Percentiles rank a stretch among this genome's conserved stretches.
phyloP scores from a whole-genome alignment of 1,140 invertebrate genomes.

The Anoplolepis gracilipes region DNA sequence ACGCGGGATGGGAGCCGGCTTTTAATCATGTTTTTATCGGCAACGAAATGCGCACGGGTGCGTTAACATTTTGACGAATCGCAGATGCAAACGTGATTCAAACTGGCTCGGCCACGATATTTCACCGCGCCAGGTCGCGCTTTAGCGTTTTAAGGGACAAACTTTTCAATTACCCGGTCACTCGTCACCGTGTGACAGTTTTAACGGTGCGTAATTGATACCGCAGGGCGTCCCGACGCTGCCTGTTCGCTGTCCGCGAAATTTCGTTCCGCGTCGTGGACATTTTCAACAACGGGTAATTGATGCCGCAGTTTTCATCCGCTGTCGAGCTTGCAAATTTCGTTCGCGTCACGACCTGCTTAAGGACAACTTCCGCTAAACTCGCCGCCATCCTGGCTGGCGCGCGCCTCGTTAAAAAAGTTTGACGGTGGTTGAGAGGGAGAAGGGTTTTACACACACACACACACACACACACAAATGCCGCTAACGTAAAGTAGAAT shows the following conservation, averaged over 20 bases:
- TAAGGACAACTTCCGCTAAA: slow-evolving; percentile 51
- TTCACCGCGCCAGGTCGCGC: neutral
- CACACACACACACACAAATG: neutral
- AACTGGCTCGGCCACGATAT: neutral
- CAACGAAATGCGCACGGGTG: neutral
- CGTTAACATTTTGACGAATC: slow-evolving; percentile 39
- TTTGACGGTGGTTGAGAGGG: slow-evolving; percentile 36
- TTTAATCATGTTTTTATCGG: slow-evolving; percentile 18
- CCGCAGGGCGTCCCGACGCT: slow-evolving; percentile 29
- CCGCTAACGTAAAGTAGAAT: slow-evolving; percentile 31
- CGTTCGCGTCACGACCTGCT: slow-evolving; percentile 44
- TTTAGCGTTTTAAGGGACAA: slow-evolving; percentile 46
- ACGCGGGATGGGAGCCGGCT: neutral
- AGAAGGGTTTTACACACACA: neutral
- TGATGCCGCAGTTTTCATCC: slow-evolving; percentile 47
- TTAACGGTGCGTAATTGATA: slow-evolving; percentile 55
- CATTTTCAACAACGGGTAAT: slow-evolving; percentile 54
- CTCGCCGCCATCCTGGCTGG: slow-evolving; percentile 18
- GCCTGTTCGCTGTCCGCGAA: slow-evolving; percentile 41
- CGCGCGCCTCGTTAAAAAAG: slow-evolving; percentile 57
- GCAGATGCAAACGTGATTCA: slow-evolving; percentile 2
- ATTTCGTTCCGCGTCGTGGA: slow-evolving; percentile 42
- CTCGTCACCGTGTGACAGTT: slow-evolving; percentile 54
- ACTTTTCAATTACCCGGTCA: slow-evolving; percentile 48
- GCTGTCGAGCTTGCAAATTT: slow-evolving; percentile 44